Evolutionary conservation across 2,797 vertebrate species (phyloP).

Genomic region (Paguma larvata): DNA sequence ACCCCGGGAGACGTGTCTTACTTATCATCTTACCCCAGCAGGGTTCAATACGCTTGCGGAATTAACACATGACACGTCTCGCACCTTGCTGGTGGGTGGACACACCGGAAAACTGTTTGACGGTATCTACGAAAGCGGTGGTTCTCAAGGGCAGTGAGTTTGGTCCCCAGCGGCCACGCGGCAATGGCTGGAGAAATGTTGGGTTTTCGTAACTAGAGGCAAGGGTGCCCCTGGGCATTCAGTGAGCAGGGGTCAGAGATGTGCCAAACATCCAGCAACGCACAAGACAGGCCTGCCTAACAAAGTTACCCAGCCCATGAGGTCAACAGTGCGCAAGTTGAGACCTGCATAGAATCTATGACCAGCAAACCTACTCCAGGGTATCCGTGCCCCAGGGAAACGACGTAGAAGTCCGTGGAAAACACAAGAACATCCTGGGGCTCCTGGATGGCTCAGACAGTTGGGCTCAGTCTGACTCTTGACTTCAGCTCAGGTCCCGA

Average conservation of each 20-base stretch:
- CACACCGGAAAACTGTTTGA: background rate
- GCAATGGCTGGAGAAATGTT: fast-evolving
- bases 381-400: background rate
- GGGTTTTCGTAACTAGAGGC: background rate
- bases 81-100: background rate
- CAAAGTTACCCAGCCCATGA: background rate
- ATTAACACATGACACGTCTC: background rate
- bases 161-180: background rate
- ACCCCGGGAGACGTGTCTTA: background rate
- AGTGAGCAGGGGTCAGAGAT: background rate
- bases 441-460: too few species aligned
- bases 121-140: background rate
- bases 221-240: background rate
- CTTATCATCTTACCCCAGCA: background rate
- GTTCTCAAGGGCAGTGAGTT: background rate
- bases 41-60: background rate
- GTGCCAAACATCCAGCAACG: background rate
- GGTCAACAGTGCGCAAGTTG: background rate
- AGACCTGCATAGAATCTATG: background rate
- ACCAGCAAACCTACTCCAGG: background rate
- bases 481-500: too few species aligned
- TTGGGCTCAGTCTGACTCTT: too few species aligned
- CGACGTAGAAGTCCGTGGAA: background rate
- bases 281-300: background rate
- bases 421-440: background rate